Base-by-base conservation (phyloP, 1,140 invertebrate genomes). In the Brachionus koreanus region DNA sequence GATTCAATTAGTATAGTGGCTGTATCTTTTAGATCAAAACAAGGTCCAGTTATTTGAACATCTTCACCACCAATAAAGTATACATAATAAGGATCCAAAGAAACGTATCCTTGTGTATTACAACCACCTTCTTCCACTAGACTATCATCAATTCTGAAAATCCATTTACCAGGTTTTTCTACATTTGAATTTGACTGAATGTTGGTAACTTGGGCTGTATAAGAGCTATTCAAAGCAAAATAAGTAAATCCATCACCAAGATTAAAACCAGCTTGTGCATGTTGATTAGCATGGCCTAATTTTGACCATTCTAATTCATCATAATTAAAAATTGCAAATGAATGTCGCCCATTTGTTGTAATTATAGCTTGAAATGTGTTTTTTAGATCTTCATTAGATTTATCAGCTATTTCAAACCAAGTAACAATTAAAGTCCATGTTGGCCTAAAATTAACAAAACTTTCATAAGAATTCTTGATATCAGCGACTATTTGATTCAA, bases 191-290 rank as follows among this genome's bases (percentile, higher is more conserved):
- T 7, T 0, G 3, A 6, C 25, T 10, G 7, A 16, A 76, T 23
- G 33, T 1, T 13, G 0, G 6, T 12, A 35, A 76, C 12, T 35
- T 52, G 2, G 6, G 10, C 0, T 33, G 72, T 76, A 52, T 4
- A 13, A 12, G 72, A 76, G 7, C 25, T 13, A 52, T 23, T 23
- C 49, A 76, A 35, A 4, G 49, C n/a, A 52, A 57, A 35, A 35
- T 33, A 76, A 52, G 9, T 76, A 19, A 16, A 35, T n/a, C 46
- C 46, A 76, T 76, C 72, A 52, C 72, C 72, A 13, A 49, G 43
- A 35, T 76, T 52, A 19, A 76, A 76, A 3, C 72, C 72, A 52
- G 25, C 72, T 76, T 76, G 72, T 3, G 43, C 72, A 74, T 74
- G 9, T 25, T 25, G 42, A 2, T 16, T 10, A 5, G 9, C 19